These are phyloP conservation scores for Erythrocercus mccallii DNA, from an alignment of 2,113 vertebrate genomes.

Conservation along the genomic window DNA sequence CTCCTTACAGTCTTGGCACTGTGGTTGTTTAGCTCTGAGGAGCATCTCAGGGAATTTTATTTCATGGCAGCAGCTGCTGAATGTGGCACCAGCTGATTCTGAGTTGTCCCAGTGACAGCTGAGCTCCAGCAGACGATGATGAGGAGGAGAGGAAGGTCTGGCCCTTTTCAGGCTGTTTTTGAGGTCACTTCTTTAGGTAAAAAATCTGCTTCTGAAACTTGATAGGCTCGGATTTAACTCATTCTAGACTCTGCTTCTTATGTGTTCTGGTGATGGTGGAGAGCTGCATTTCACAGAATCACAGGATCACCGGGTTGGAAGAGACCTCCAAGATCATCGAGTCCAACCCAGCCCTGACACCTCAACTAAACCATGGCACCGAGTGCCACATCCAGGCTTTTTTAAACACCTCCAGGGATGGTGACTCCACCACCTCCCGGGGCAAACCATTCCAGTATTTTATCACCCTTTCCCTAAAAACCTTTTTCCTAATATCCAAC, in stretches of 20 bases:
- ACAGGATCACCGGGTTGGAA: too few relatives aligned
- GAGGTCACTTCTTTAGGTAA: background rate
- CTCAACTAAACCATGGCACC: too few relatives aligned
- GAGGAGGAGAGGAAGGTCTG: background rate
- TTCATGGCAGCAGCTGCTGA: background rate
- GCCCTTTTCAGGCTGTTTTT: background rate
- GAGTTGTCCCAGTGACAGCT: fast-evolving
- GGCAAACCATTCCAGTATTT: too few relatives aligned
- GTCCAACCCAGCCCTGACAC: too few relatives aligned
- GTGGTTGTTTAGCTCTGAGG: background rate
- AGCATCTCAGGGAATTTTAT: background rate
- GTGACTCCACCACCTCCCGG: too few relatives aligned
- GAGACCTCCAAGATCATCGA: too few relatives aligned
- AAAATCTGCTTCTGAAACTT: background rate
- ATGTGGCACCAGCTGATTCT: background rate
- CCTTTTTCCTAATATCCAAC: too few relatives aligned
- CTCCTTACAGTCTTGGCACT: background rate
- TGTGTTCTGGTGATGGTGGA: background rate
- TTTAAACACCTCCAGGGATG: too few relatives aligned
- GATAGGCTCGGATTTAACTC: background rate
- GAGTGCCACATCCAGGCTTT: too few relatives aligned
- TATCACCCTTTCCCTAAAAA: too few relatives aligned
- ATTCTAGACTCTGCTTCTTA: background rate
- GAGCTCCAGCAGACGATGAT: background rate
- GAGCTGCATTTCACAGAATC: background rate